These are phyloP conservation scores for Coilia nasus DNA, from an alignment of 2,797 vertebrate species.

Conservation along the genomic window DNA sequence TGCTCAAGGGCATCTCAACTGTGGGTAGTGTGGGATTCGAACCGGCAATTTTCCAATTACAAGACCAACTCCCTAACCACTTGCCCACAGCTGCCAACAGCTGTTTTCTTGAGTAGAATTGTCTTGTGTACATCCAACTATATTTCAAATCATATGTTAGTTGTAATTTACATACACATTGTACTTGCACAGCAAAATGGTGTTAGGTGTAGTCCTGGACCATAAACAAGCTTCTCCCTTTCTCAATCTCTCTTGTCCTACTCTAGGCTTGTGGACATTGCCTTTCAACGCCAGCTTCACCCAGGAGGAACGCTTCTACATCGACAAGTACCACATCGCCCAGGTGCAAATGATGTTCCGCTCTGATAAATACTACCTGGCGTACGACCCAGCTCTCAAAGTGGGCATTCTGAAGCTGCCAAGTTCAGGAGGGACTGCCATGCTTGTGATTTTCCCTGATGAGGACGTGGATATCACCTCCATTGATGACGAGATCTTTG, in stretches of 20 bases:
- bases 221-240: too few species aligned
- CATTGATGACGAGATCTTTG: slow-evolving; percentile 82
- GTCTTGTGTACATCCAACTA: too few species aligned
- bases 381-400: slow-evolving; percentile 77
- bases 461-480: slow-evolving; percentile 76
- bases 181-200: too few species aligned
- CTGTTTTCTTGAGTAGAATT: too few species aligned
- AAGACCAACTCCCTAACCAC: too few species aligned
- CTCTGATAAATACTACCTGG: slow-evolving; percentile 75
- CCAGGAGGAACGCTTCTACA: slow-evolving; percentile 79
- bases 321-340: slow-evolving; percentile 80
- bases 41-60: too few species aligned
- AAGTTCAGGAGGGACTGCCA: slow-evolving; percentile 78
- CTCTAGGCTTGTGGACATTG: slow-evolving; percentile 77
- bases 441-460: slow-evolving; percentile 83
- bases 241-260: slow-evolving; percentile 24
- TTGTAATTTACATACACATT: too few species aligned
- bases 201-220: too few species aligned
- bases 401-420: slow-evolving; percentile 85
- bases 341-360: slow-evolving; percentile 89
- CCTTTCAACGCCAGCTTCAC: slow-evolving; percentile 80
- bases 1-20: too few species aligned
- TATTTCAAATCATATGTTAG: too few species aligned
- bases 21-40: too few species aligned
- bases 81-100: too few species aligned